Conservation (phyloP, 2,797 vertebrate genomes). For the Sebastes melanostomus region DNA sequence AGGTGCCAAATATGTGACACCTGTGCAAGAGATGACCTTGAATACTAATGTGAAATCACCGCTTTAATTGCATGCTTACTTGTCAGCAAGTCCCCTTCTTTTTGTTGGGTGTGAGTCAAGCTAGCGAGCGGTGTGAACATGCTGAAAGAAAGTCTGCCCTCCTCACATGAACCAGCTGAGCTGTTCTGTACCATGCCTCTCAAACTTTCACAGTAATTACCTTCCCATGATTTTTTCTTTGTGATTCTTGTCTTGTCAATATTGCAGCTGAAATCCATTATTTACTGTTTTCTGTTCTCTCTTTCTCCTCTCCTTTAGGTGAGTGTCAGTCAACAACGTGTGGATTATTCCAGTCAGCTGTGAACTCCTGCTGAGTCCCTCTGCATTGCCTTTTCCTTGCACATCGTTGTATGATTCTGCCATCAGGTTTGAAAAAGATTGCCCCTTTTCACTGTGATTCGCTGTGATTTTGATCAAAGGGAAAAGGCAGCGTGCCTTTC, state of each 20-base stretch:
- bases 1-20: background rate
- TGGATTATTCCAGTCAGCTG: constrained; percentile 68
- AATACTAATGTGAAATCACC: constrained; percentile 3
- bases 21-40: constrained; percentile 1
- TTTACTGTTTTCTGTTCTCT: constrained; percentile 46
- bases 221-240: constrained; percentile 54
- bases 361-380: constrained; percentile 46
- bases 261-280: constrained; percentile 61
- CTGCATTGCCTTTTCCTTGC: constrained; percentile 39
- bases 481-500: constrained; percentile 13
- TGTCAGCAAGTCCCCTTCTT: constrained; percentile 25
- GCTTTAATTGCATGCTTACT: constrained; percentile 35
- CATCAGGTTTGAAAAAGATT: constrained; percentile 71
- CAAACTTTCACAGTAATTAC: constrained; percentile 66
- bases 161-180: constrained; percentile 19
- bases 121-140: background rate
- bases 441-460: constrained; percentile 30
- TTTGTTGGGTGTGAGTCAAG: background rate
- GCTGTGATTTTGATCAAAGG: constrained; percentile 65
- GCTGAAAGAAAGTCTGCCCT: background rate
- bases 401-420: constrained; percentile 53
- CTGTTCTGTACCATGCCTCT: constrained; percentile 30
- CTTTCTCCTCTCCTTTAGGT: constrained; percentile 73
- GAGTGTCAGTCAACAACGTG: constrained; percentile 78
- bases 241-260: constrained; percentile 63